Evolutionary conservation across 2,797 vertebrate species (phyloP).

Genomic region (Phyllotis vaccarum): DNA sequence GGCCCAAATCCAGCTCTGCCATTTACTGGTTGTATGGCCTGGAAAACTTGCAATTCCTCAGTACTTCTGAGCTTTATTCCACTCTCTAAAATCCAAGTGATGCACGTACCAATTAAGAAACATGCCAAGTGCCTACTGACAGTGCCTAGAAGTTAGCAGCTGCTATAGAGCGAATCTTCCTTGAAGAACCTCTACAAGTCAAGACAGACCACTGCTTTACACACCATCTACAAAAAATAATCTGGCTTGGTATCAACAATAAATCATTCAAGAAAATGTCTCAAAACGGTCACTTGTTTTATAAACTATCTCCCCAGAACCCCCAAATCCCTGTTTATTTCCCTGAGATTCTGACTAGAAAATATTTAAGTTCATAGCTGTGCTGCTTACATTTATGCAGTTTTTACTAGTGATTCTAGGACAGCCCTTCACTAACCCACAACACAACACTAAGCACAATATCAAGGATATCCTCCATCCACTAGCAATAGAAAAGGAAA

Average conservation of each 20-base stretch:
- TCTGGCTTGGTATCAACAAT: slow-evolving; percentile 30
- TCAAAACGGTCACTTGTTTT: slow-evolving; percentile 41
- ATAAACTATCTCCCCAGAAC: not conserved
- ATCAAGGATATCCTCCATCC: slow-evolving; percentile 40
- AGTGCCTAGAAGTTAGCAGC: not conserved
- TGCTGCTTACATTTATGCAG: not conserved
- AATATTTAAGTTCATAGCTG: not conserved
- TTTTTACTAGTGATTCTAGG: not conserved
- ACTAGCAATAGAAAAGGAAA: not conserved
- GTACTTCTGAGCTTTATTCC: not conserved
- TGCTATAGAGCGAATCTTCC: not conserved
- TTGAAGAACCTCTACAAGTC: not conserved
- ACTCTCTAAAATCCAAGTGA: not conserved
- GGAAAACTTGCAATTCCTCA: not conserved
- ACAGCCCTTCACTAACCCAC: not conserved
- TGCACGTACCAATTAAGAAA: not conserved
- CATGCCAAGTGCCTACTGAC: not conserved
- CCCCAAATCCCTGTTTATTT: slow-evolving; percentile 12
- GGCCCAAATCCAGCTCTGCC: not conserved
- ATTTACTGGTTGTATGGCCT: not conserved
- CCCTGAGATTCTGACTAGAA: slow-evolving; percentile 6
- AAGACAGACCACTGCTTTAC: slow-evolving; percentile 9
- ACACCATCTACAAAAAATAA: slow-evolving; percentile 19
- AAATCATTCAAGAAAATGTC: slow-evolving; percentile 22
- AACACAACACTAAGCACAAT: not conserved